These are phyloP conservation scores for Thripadectes ignobilis DNA, from an alignment of 2,797 vertebrate genomes.

Conservation along the genomic window DNA sequence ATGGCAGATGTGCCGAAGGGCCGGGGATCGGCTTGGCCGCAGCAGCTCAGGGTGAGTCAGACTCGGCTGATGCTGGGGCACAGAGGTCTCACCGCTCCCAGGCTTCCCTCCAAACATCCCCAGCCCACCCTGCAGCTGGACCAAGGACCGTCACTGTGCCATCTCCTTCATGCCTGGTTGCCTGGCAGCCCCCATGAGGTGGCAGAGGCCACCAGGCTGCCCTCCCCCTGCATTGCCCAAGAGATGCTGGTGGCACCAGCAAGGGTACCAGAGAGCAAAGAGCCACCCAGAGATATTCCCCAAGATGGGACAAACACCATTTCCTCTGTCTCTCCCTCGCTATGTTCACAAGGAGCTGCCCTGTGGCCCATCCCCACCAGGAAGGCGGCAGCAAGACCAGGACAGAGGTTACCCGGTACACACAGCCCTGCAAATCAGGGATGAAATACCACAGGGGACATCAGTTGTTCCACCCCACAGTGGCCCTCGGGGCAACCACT, in stretches of 20 bases:
- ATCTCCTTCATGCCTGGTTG: not conserved
- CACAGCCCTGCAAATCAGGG: not conserved
- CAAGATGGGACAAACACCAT: not conserved
- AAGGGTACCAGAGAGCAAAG: not conserved
- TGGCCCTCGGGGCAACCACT: not conserved
- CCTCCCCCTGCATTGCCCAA: not conserved
- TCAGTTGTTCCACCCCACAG: not conserved
- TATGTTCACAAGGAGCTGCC: not conserved
- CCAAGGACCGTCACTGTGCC: not conserved
- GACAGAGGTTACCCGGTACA: not conserved
- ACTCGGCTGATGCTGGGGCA: not conserved
- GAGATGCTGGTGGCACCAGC: not conserved
- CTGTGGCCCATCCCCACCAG: not conserved
- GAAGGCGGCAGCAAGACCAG: conserved; percentile 17
- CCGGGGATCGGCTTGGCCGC: not conserved
- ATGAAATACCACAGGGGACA: not conserved
- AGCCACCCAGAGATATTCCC: not conserved
- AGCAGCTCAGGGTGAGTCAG: conserved; percentile 15
- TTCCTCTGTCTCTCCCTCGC: not conserved
- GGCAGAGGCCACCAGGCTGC: not conserved
- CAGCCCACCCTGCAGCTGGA: not conserved
- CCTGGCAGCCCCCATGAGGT: not conserved
- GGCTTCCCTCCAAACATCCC: conserved; percentile 17
- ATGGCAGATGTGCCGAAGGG: not conserved
- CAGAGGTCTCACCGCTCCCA: conserved; percentile 24